These are phyloP conservation scores for Chlorodrepanis virens DNA, from an alignment of 2,113 vertebrate genomes.

Conservation along the genomic window DNA sequence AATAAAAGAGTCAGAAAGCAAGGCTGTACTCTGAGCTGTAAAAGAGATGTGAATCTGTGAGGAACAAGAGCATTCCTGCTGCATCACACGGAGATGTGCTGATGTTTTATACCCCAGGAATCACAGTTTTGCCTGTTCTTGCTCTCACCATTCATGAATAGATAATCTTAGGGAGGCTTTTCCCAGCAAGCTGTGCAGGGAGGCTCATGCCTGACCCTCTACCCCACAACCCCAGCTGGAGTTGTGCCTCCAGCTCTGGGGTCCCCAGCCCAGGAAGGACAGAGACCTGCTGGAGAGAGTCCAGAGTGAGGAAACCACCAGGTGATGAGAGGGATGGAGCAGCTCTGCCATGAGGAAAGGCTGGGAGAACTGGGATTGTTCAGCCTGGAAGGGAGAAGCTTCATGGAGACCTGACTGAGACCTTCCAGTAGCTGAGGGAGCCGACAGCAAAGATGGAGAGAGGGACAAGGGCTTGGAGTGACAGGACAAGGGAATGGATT, in stretches of 20 bases:
- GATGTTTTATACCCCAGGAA: not conserved
- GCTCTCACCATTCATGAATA: not conserved
- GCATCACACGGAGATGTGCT: not conserved
- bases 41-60: not conserved
- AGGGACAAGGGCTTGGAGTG: not conserved
- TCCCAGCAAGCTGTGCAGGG: not conserved
- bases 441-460: rapidly evolving
- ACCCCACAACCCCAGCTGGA: not conserved
- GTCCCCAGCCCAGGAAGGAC: not conserved
- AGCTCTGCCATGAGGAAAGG: not conserved
- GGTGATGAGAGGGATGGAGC: not conserved
- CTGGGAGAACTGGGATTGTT: not conserved
- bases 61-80: not conserved
- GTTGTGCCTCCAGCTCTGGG: not conserved
- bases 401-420: not conserved
- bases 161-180: not conserved
- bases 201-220: not conserved
- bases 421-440: not conserved
- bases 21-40: not conserved
- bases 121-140: not conserved
- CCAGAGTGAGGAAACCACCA: not conserved
- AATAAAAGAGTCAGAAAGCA: not conserved
- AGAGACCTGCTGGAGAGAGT: rapidly evolving
- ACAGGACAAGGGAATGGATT: not conserved
- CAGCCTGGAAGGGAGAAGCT: not conserved